phyloP scores from a whole-genome alignment of 2,888 invertebrate species.

The Ariolimax columbianus region DNA sequence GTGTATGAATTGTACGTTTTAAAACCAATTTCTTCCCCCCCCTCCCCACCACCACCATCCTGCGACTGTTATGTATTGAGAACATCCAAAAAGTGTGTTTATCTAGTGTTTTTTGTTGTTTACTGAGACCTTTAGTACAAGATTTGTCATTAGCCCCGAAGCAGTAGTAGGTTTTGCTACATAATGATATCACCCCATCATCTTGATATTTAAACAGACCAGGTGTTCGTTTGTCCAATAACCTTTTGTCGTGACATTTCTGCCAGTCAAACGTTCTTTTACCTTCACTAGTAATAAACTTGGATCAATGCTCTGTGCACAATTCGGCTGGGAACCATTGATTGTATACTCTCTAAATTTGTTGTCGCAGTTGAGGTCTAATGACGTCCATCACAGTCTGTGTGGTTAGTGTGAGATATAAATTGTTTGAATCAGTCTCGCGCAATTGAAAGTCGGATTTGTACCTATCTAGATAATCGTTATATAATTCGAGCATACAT shows the following conservation, averaged over 20 bases:
- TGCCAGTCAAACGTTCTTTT: not conserved
- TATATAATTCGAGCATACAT: no score
- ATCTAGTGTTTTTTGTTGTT: constrained; percentile 7
- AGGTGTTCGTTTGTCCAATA: not conserved
- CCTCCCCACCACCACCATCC: no score
- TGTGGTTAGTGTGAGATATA: no score
- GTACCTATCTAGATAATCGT: no score
- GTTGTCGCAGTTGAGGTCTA: not conserved
- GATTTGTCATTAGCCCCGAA: constrained; percentile 1
- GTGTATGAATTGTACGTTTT: not conserved
- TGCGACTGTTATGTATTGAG: no score
- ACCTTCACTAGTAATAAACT: not conserved
- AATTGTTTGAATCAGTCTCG: no score
- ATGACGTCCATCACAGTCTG: no score
- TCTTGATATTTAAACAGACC: not conserved
- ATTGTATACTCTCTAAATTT: not conserved
- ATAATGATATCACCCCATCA: not conserved
- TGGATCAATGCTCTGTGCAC: no score
- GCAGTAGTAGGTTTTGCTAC: not conserved
- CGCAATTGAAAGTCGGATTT: no score
- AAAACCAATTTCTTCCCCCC: not conserved
- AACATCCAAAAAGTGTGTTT: not conserved
- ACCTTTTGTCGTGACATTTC: not conserved
- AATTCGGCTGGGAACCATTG: not conserved
- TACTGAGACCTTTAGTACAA: not conserved